phyloP scores from a whole-genome alignment of 2,888 invertebrate genomes.

The Agrotis segetum region DNA sequence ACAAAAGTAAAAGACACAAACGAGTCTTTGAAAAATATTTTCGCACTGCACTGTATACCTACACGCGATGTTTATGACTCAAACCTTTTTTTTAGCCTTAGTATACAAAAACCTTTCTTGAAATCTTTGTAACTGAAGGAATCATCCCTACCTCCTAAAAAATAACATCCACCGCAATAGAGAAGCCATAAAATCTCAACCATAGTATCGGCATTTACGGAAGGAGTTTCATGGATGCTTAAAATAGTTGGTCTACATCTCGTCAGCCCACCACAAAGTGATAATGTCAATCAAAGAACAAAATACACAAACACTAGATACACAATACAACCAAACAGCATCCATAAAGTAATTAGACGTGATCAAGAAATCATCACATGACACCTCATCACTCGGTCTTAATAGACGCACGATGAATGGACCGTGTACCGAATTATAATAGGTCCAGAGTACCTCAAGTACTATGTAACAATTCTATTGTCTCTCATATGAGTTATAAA shows the following conservation, averaged over 20 bases:
- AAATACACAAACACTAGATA: constrained; percentile 38
- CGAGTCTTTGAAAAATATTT: background rate
- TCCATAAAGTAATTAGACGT: constrained; percentile 62
- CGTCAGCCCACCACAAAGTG: constrained; percentile 13
- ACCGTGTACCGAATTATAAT: constrained; percentile 55
- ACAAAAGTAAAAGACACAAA: background rate
- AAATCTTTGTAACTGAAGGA: background rate
- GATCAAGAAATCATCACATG: constrained; percentile 65
- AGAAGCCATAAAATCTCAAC: constrained; percentile 1
- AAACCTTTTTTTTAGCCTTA: too few species aligned
- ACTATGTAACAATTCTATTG: constrained; percentile 36
- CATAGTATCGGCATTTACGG: constrained; percentile 6
- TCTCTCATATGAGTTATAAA: constrained; percentile 21
- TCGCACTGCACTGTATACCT: too few species aligned
- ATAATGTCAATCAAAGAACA: constrained; percentile 54
- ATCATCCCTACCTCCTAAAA: background rate
- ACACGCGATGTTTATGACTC: too few species aligned
- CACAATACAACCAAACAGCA: constrained; percentile 44
- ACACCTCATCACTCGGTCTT: constrained; percentile 55
- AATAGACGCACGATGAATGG: constrained; percentile 55
- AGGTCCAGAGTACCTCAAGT: constrained; percentile 42
- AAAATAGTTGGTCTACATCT: constrained; percentile 35
- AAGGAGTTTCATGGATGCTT: constrained; percentile 16
- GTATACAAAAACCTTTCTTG: background rate
- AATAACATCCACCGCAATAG: background rate